Base-by-base conservation (phyloP, 2,888 invertebrate species). In the Pantelozetes paolii region DNA sequence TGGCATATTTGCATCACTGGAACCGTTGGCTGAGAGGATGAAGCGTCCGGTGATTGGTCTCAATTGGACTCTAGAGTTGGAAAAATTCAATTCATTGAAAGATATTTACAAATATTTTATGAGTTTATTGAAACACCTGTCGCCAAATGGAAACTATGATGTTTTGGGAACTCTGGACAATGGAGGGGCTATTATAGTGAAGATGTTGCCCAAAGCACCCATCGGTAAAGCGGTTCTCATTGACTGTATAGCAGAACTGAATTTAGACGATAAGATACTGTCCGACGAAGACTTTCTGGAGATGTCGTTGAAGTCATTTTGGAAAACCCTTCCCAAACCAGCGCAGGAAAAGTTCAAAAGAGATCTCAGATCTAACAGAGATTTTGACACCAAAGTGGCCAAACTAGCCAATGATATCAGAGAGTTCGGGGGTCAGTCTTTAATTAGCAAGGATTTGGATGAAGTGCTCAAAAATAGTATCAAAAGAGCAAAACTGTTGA, bases 21-120 rank as follows among this genome's bases (percentile, higher is more conserved):
- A 87, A 80, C 84, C 85, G 20, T 82, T 98, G 78, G 91, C 93
- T 20, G 84, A 84, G 72, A 86, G 88, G 78, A 85, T 97, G 77
- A 85, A 88, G 67, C 87, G 87, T 75, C 89, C 90, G 3, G 92
- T 92, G 71, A 91, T 88, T 84, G 95, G 94, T n/a, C 84, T 97
- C 71, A 96, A 97, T 84, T 94, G 93, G 83, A 89, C 91, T 3
- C 30, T 48, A 30, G 76, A 76, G n/a, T 48, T 76, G 42, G 36
- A 59, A 9, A n/a, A 62, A 75, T 32, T 70, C 15, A 40, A 32
- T 2, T 70, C 71, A 3, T 8, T 57, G 11, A 57, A 57, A 23
- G 26, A 57, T 23, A 57, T 57, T 26, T 2, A 26, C 23, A 28
- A 6, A 23, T 57, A 57, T 57, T 57, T 23, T 23, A 57, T 2